Base-by-base conservation (phyloP, 2,888 invertebrate species). In the Calephelis perditalis region DNA sequence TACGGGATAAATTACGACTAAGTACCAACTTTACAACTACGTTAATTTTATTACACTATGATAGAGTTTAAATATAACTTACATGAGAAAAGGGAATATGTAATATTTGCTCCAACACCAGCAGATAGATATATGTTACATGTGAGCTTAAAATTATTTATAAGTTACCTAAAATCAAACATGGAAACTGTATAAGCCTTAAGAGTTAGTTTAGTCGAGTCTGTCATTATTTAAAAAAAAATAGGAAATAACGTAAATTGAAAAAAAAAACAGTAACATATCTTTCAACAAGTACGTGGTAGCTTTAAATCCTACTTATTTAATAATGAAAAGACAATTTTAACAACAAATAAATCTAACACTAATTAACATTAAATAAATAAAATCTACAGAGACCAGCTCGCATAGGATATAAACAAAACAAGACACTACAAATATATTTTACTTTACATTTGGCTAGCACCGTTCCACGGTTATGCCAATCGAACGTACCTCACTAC, bases 401-500 rank as follows among this genome's bases (percentile, higher is more conserved):
- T 57, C 57, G n/a, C 26, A 9, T 57, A 35, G 46, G 57, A n/a
- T 46, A 35, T 45, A 45, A 46, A 45, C 43, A 40, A 56, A 35
- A 26, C 26, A 6, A 45, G 11, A 54, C 35, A 45, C 35, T 57
- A 57, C 57, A 46, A 46, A 57, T 45, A 57, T 26, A 44, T 35
- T 45, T 46, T 35, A 45, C 26, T 57, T 57, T 46, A 59, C 52
- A 56, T n/a, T 46, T 65, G 81, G 79, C 81, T 74, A 66, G 60
- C 64, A 62, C 68, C 70, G 70, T 66, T 65, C 69, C 54, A 67
- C 69, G 64, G 67, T 59, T 59, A 61, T 61, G 66, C 65, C 71
- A 67, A 64, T 67, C 65, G 62, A 73, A 78, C 78, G 75, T 79
- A 76, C 81, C 88, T 88, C 88, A 88, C 88, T 88, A 84, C 83